These are phyloP conservation scores for Amiota mariae DNA, from an alignment of 2,888 invertebrate species.

Conservation along the genomic window DNA sequence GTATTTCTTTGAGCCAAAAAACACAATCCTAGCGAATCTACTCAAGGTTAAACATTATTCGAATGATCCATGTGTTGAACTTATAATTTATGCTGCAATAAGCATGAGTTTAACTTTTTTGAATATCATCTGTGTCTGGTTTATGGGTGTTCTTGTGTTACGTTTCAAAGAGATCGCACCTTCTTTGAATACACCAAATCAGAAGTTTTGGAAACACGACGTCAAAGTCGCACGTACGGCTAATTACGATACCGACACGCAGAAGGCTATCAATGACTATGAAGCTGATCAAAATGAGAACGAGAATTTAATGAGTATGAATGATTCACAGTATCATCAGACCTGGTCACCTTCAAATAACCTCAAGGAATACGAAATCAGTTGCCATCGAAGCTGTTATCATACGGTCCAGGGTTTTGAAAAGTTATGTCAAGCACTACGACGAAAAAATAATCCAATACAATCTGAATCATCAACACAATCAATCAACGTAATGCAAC, in stretches of 20 bases:
- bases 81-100: constrained; percentile 78
- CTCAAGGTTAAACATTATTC: constrained; percentile 75
- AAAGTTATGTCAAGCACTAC: constrained; percentile 52
- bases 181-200: constrained; percentile 72
- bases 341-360: constrained; percentile 62
- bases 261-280: constrained; percentile 55
- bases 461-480: background rate
- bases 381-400: constrained; percentile 36
- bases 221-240: constrained; percentile 76
- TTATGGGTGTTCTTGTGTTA: constrained; percentile 81
- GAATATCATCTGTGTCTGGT: constrained; percentile 82
- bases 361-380: constrained; percentile 20
- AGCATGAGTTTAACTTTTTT: constrained; percentile 82
- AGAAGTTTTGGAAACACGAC: constrained; percentile 78
- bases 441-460: constrained; percentile 35
- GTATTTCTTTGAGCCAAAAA: constrained; percentile 73
- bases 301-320: constrained; percentile 35
- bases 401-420: constrained; percentile 59
- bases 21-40: constrained; percentile 62
- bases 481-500: background rate
- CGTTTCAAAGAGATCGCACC: constrained; percentile 81
- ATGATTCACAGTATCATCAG: constrained; percentile 47
- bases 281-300: constrained; percentile 53
- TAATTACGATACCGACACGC: constrained; percentile 71
- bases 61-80: constrained; percentile 77